Base-by-base conservation (phyloP, 2,797 vertebrate species). In the Lacerta viridis region DNA sequence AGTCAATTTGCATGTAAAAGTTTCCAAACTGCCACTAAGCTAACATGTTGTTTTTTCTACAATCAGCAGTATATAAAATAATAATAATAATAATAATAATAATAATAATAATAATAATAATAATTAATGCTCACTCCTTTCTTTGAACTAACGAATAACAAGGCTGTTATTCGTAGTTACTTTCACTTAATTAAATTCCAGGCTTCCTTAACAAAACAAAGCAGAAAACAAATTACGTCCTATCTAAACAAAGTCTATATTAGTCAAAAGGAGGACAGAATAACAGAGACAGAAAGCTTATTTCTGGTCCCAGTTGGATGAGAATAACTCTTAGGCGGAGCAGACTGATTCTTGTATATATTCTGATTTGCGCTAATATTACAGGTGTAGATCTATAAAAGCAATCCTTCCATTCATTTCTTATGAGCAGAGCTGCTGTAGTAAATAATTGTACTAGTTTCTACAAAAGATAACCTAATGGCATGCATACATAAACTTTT, bases 191-290 rank as follows among this genome's bases (percentile, higher is more conserved):
- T 88, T 92, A 87, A 36, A 25, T 84, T 86, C n/a, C 71, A 90
- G 92, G 88, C 89, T 86, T 87, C 91, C 59, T 88, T 78, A 80
- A 83, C 88, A 86, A 91, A 94, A 83, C 86, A 94, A 95, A 92
- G 91, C 83, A 91, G 88, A 95, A 92, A 46, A 33, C 89, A 33
- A 79, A 91, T 91, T 84, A 87, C 92, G 85, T 25, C 91, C 93
- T 95, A 91, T 92, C 92, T 93, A 94, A 95, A 94, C 94, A 94
- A 91, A 91, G 93, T 93, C 93, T 93, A 33, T 29, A 74, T 87
- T 92, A 85, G 88, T 93, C 87, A 92, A 89, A 90, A 78, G 77
- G 39, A 91, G 89, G 88, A 89, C 87, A 93, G 91, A 90, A 88
- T 92, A 90, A 55, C 71, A 91, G 86, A 94, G 89, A 90, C 93